phyloP scores from a whole-genome alignment of 2,797 vertebrate genomes.

The Poeciliopsis gracilis region DNA sequence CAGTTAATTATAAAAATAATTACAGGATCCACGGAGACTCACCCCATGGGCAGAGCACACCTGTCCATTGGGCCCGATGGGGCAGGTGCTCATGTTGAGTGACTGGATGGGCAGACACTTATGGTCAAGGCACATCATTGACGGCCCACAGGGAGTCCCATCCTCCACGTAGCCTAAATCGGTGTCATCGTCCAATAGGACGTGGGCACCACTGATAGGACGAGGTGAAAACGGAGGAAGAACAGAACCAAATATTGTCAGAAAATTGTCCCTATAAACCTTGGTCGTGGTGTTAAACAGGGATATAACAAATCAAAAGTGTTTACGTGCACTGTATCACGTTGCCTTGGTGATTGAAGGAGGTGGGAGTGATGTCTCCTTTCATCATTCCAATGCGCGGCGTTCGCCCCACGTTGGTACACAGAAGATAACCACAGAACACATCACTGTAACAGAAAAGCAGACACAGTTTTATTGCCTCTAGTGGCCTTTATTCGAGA shows the following conservation, averaged over 20 bases:
- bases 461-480: conserved; percentile 1
- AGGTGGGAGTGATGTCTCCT: conserved; percentile 93
- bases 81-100: conserved; percentile 96
- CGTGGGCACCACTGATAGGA: conserved; percentile 90
- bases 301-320: not conserved
- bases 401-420: conserved; percentile 88
- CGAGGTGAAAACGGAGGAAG: not conserved
- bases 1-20: not conserved
- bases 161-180: conserved; percentile 98
- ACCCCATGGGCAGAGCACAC: conserved; percentile 98
- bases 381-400: conserved; percentile 93
- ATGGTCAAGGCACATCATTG: conserved; percentile 99
- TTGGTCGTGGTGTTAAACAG: not conserved
- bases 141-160: conserved; percentile 96
- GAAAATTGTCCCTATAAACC: not conserved
- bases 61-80: conserved; percentile 89
- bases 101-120: conserved; percentile 98
- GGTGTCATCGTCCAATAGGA: conserved; percentile 95
- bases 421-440: conserved; percentile 97
- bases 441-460: conserved; percentile 86
- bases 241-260: not conserved
- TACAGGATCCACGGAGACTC: conserved; percentile 68
- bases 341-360: conserved; percentile 94
- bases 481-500: too few species aligned
- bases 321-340: conserved; percentile 96